These are phyloP conservation scores for Carassius auratus DNA, from an alignment of 2,113 vertebrate genomes.

Conservation along the genomic window DNA sequence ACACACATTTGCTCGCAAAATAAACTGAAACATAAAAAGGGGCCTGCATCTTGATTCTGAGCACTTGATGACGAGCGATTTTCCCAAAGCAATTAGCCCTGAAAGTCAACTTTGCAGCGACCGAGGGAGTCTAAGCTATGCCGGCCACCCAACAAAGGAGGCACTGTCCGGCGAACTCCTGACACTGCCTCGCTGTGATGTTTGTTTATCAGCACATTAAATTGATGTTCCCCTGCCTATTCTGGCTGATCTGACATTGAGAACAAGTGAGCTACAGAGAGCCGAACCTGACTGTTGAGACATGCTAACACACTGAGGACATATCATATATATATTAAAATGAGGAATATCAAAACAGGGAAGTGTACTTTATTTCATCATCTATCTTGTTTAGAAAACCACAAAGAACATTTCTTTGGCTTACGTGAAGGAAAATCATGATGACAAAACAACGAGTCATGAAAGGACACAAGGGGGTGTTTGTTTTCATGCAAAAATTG, in stretches of 20 bases:
- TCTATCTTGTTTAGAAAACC: background rate
- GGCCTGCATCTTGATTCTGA: slow-evolving; percentile 61
- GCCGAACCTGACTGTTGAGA: slow-evolving; percentile 1
- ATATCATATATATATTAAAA: background rate
- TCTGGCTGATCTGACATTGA: slow-evolving; percentile 46
- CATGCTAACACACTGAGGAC: background rate
- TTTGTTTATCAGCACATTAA: slow-evolving; percentile 63
- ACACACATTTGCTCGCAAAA: slow-evolving; percentile 44
- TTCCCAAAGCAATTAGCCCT: slow-evolving; percentile 67
- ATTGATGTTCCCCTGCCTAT: slow-evolving; percentile 58
- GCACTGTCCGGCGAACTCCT: slow-evolving; percentile 49
- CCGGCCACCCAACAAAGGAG: slow-evolving; percentile 52
- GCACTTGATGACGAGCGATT: slow-evolving; percentile 64
- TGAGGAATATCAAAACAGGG: background rate
- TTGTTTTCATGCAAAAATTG: background rate
- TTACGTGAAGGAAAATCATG: background rate
- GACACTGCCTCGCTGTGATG: slow-evolving; percentile 44
- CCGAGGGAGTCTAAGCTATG: slow-evolving; percentile 34
- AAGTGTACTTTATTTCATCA: background rate
- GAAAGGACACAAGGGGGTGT: background rate
- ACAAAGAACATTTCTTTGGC: background rate
- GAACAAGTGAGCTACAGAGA: slow-evolving; percentile 38
- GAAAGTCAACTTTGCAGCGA: slow-evolving; percentile 57
- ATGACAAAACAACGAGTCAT: background rate
- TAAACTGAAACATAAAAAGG: slow-evolving; percentile 60